Base-by-base conservation (phyloP, 1,140 invertebrate genomes). In the Zaprionus ornatus region DNA sequence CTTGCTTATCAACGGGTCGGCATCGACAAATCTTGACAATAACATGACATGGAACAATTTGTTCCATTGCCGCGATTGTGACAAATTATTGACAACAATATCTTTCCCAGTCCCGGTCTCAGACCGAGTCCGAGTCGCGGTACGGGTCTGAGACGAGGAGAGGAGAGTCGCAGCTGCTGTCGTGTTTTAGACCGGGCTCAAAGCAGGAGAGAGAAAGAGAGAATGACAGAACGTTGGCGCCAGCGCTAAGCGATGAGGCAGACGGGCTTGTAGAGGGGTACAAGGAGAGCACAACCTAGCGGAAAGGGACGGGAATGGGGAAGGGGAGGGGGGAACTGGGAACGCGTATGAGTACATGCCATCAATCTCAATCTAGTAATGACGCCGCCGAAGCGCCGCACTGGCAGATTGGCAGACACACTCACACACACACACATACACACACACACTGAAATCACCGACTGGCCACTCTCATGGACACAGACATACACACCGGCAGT, bases 71-170 rank as follows among this genome's bases (percentile, higher is more conserved):
- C 72, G 81, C 85, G 81, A 84, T 85, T 85, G 90, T 91, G 90
- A 91, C 90, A 91, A 91, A 91, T 91, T 91, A 91, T 91, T 87
- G 77, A 86, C 82, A 85, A 91, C 62, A 90, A 88, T 90, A 90
- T 80, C 80, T 71, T 45, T 7, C n/a, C n/a, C 37, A n/a, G 37
- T 40, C 9, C 29, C 29, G 10, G 29, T 10, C 2, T 2, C 27
- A 29, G 27, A 2, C 27, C 27, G 7, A 32, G 29, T 32, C 67
- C 50, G 40, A 29, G 23, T 13, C 32, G 19, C 19, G 21, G 29
- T 32, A 3, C 9, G 29, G 9, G 29, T 32, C 29, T 32, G 29
- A 2, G 63, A 25, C 54, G 45, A 42, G 55, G 35, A 27, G 45
- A 57, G 61, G 35, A 32, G 56, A 48, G 55, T 45, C 37, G 45